Evolutionary conservation across 2,113 vertebrate genomes (phyloP).

Genomic region (Salvelinus namaycush): DNA sequence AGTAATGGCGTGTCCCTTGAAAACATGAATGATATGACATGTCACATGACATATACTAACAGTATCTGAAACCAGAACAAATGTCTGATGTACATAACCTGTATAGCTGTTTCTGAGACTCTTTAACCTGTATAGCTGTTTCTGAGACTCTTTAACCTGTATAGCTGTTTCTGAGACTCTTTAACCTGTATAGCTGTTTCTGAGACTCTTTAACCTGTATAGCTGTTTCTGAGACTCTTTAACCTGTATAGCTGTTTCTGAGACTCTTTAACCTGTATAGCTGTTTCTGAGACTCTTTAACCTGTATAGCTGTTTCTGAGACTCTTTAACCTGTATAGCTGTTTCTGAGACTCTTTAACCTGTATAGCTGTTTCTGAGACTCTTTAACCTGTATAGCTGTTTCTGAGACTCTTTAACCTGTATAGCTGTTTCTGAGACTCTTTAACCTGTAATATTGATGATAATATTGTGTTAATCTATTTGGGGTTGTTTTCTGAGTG

Average conservation of each 20-base stretch:
- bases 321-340: slow-evolving; percentile 55
- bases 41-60: slow-evolving; percentile 41
- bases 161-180: slow-evolving; percentile 50
- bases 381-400: slow-evolving; percentile 57
- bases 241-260: no score
- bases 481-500: slow-evolving; percentile 40
- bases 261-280: no score
- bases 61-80: slow-evolving; percentile 50
- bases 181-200: slow-evolving; percentile 60
- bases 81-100: slow-evolving; percentile 63
- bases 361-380: slow-evolving; percentile 60
- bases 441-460: slow-evolving; percentile 65
- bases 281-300: slow-evolving; percentile 56
- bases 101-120: slow-evolving; percentile 56
- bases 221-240: no score
- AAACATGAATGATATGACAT: slow-evolving; percentile 26
- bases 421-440: slow-evolving; percentile 54
- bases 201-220: no score
- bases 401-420: slow-evolving; percentile 56
- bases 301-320: slow-evolving; percentile 58
- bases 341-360: slow-evolving; percentile 39
- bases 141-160: slow-evolving; percentile 58
- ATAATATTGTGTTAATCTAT: slow-evolving; percentile 59
- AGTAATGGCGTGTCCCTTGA: no score
- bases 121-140: slow-evolving; percentile 30